Base-by-base conservation (phyloP, 2,113 vertebrate genomes). In the Capreolus pygargus region DNA sequence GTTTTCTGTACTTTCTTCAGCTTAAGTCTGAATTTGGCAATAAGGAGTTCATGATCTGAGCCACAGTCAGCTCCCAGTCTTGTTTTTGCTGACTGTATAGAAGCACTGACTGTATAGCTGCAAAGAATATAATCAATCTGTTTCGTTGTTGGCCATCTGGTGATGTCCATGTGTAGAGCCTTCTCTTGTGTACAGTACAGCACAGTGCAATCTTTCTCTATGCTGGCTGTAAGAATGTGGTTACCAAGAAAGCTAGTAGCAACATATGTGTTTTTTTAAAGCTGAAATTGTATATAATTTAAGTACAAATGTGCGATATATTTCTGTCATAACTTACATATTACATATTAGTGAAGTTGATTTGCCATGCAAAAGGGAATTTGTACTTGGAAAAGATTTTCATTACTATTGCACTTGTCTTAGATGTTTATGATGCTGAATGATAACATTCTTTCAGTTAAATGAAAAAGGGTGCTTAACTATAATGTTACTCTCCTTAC, bases 271-370 rank as follows among this genome's bases (percentile, higher is more conserved):
- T 96, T 86, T 93, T 93, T 93, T 17, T 86, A 84, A 57, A 97
- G 60, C 21, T 84, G 45, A 94, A 85, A 70, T 91, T 47, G 94
- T 58, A 60, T 95, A 39, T 78, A 89, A 87, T 90, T 95, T 88
- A 87, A 90, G 87, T 47, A 94, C 30, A 91, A 90, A 39, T 90
- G 30, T 94, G 67, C 90, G 45, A 90, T 64, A 16, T n/a, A 81
- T 85, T 95, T 84, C 79, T 94, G 95, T 89, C 9, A 89, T 95
- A 93, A 91, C 91, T 97, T 95, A 86, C 8, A 30, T 67, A 54
- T 86, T 97, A 88, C 86, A 10, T 52, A 47, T 92, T 83, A 91
- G 54, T 92, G 21, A 95, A 57, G 30, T 91, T 78, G 54, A 95
- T 89, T 83, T 91, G 36, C 27, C 39, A 86, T 94, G 45, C 16